phyloP scores from a whole-genome alignment of 2,113 vertebrate species.

The Mustelus asterias region DNA sequence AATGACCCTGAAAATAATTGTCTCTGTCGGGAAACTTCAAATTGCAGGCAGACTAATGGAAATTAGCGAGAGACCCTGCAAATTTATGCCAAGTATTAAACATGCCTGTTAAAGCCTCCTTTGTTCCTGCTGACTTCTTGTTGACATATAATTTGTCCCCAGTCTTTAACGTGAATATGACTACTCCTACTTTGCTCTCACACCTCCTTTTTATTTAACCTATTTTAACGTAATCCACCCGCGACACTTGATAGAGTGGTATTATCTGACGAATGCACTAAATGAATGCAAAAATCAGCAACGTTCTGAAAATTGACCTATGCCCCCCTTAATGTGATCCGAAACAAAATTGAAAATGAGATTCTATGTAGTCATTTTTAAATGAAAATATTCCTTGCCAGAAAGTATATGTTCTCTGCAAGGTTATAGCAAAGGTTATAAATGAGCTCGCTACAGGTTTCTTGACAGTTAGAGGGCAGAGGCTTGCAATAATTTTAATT shows the following conservation, averaged over 20 bases:
- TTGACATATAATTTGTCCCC: background rate
- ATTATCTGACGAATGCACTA: background rate
- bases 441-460: conserved; percentile 10
- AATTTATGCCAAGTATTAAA: background rate
- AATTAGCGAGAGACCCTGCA: background rate
- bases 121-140: background rate
- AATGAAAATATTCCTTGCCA: background rate
- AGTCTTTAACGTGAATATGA: background rate
- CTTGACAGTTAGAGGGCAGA: conserved; percentile 23
- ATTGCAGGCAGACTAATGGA: background rate
- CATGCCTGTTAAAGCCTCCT: background rate
- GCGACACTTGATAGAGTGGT: background rate
- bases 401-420: background rate
- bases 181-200: background rate
- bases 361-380: background rate
- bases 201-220: background rate
- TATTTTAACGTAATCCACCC: background rate
- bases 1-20: background rate
- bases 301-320: background rate
- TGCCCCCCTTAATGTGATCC: background rate
- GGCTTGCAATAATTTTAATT: conserved; percentile 24
- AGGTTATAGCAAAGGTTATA: conserved; percentile 28
- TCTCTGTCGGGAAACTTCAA: background rate
- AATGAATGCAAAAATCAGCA: background rate
- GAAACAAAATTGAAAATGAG: background rate